Evolutionary conservation across 2,797 vertebrate species (phyloP).

Genomic region (Lithobates pipiens): DNA sequence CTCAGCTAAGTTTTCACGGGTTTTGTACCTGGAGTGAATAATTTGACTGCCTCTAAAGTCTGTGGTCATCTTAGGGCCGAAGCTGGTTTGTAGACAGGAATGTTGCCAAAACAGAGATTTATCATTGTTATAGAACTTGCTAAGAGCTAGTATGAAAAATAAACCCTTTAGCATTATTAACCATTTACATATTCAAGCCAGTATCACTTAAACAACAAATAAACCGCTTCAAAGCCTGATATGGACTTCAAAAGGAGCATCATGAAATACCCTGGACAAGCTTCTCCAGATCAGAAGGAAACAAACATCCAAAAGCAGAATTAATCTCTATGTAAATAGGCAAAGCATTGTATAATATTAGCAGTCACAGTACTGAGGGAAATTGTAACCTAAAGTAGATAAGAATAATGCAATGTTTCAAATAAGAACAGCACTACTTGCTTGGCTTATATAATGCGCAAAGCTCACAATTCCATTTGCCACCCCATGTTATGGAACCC

Average conservation of each 20-base stretch:
- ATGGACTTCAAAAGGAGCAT: conserved; percentile 32
- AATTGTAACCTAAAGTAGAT: background rate
- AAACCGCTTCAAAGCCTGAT: background rate
- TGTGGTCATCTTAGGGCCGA: background rate
- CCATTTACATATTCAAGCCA: conserved; percentile 11
- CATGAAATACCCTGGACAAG: conserved; percentile 35
- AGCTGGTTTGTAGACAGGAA: background rate
- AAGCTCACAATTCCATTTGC: background rate
- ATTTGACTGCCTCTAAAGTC: no score
- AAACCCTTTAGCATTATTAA: background rate
- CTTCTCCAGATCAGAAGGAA: conserved; percentile 33
- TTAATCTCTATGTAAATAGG: conserved; percentile 39
- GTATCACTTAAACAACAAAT: conserved; percentile 33
- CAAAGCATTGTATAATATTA: background rate
- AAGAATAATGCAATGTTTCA: background rate
- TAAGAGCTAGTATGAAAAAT: background rate
- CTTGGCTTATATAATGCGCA: background rate
- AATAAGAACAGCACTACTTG: background rate
- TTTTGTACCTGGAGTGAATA: no score
- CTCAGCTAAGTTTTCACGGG: no score
- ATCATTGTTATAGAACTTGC: background rate
- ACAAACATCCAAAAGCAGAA: conserved; percentile 42
- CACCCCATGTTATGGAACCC: background rate
- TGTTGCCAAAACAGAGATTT: background rate
- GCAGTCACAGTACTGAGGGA: background rate